Base-by-base conservation (phyloP, 1,140 invertebrate species). In the Calephelis nemesis region DNA sequence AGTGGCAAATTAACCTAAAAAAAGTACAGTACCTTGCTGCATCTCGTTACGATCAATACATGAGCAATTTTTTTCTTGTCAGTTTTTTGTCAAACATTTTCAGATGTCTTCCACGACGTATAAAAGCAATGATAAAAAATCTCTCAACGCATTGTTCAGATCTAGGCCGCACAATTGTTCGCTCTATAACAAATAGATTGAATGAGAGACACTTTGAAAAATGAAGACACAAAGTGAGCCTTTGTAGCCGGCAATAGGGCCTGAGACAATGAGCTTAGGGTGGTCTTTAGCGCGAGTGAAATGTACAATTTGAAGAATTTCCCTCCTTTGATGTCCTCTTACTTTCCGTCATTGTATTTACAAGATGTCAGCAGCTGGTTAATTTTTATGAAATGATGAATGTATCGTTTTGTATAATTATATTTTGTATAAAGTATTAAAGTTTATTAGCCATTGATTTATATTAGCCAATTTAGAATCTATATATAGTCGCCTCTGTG, bases 201-300 rank as follows among this genome's bases (percentile, higher is more conserved):
- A 77, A 78, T 78, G 70, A 52, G 76, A 74, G 76, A 74, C 73
- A 74, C 73, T 76, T 81, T 79, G 75, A 80, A 80, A 82, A 79
- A 83, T 78, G 77, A 73, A 74, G 74, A 72, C 70, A 73, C 63
- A 76, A 78, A 72, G 70, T 74, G 62, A 48, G 62, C 62, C 72
- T 77, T 75, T 77, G 73, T 74, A 68, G 52, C 67, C 48, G 70
- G 72, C 66, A 62, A 69, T 52, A 54, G 65, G 65, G 68, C 30
- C 19, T 66, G 63, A 76, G 77, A 77, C 78, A 81, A 75, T 76
- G 70, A 72, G 67, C 67, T 67, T 42, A 45, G 63, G 15, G 19
- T 62, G 65, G 70, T 64, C 62, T 67, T 48, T 40, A 54, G 40
- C 50, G 48, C 48, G 48, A 50, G 58, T 50, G 48, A 62, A 49